Conservation (phyloP, 2,113 vertebrate genomes). For the Corydoras maculifer region DNA sequence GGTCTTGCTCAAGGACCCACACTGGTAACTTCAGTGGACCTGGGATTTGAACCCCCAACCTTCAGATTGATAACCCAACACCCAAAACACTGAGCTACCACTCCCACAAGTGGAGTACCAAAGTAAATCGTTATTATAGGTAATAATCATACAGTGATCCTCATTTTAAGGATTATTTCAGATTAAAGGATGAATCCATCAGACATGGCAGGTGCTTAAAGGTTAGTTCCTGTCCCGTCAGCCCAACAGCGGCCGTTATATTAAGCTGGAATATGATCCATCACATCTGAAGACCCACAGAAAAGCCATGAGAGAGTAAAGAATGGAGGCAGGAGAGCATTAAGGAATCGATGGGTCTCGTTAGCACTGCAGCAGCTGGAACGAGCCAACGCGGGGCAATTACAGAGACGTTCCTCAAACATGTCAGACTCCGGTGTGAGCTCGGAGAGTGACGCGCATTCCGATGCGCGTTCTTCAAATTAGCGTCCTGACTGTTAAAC, state of each 20-base stretch:
- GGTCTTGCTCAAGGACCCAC: too few species aligned
- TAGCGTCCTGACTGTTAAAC: not conserved
- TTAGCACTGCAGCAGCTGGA: constrained; percentile 1
- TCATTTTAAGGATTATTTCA: too few species aligned
- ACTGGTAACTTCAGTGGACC: too few species aligned
- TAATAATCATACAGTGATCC: too few species aligned
- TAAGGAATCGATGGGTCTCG: not conserved
- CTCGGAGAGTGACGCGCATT: not conserved
- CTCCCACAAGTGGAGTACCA: too few species aligned
- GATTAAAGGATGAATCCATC: too few species aligned
- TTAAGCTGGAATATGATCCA: not conserved
- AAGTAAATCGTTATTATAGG: too few species aligned
- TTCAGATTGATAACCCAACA: too few species aligned
- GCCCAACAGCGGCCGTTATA: not conserved
- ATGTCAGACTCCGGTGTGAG: not conserved
- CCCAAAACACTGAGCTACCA: too few species aligned
- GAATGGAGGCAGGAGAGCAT: not conserved
- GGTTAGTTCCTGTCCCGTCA: not conserved
- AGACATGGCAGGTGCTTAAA: too few species aligned
- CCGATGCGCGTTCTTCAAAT: not conserved
- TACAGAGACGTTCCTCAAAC: not conserved
- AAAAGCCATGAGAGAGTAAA: not conserved
- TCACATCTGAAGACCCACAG: not conserved
- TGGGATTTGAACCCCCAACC: too few species aligned
- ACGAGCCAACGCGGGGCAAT: not conserved